Percentiles rank a stretch among this genome's conserved stretches.
phyloP scores from a whole-genome alignment of 1,140 invertebrate genomes.

The Zaprionus davidi region DNA sequence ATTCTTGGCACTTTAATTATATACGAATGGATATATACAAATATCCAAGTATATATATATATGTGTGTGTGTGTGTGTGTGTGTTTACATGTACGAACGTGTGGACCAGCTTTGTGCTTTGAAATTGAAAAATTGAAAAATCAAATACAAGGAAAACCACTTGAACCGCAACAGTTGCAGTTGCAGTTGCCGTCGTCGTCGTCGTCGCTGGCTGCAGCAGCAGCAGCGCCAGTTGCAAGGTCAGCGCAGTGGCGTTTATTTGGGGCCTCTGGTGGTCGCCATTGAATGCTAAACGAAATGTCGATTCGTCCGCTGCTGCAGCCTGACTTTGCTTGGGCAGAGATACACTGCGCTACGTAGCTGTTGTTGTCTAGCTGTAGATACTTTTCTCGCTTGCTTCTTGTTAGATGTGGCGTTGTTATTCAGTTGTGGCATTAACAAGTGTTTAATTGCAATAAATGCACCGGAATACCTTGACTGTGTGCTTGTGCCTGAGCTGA shows the following conservation, averaged over 20 bases:
- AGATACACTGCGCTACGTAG: background rate
- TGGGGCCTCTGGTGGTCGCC: constrained; percentile 69
- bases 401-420: constrained; percentile 70
- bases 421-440: constrained; percentile 67
- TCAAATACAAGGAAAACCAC: constrained; percentile 82
- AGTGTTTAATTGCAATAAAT: constrained; percentile 83
- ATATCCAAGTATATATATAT: background rate
- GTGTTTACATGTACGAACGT: constrained; percentile 21
- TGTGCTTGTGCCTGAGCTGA: constrained; percentile 9
- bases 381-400: constrained; percentile 48
- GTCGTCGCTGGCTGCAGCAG: background rate
- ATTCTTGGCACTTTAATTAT: constrained; percentile 60
- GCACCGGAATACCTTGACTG: constrained; percentile 76
- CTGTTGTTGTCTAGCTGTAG: background rate
- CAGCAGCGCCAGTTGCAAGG: constrained; percentile 64
- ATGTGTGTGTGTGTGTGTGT: background rate
- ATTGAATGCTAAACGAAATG: constrained; percentile 68
- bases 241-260: constrained; percentile 74
- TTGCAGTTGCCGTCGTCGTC: constrained; percentile 4
- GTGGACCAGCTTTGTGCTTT: constrained; percentile 51
- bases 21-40: constrained; percentile 6
- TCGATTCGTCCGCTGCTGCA: constrained; percentile 13
- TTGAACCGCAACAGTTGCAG: constrained; percentile 46
- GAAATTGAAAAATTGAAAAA: constrained; percentile 70
- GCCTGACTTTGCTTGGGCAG: background rate